Base-by-base conservation (phyloP, 2,888 invertebrate species). In the Amiota communis region DNA sequence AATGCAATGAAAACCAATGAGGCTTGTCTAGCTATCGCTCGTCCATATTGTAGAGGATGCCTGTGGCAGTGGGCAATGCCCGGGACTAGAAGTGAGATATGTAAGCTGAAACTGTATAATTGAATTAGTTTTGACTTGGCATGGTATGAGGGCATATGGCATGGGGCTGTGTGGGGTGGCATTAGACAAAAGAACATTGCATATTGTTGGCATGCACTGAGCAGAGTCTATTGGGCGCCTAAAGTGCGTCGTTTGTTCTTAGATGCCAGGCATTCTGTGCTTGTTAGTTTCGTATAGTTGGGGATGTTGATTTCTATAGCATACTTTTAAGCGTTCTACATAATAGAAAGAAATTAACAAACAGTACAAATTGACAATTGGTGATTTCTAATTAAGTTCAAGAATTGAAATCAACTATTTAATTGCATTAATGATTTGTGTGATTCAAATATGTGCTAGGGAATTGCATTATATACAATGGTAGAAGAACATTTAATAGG, bases 41-140 rank as follows among this genome's bases (percentile, higher is more conserved):
- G 59, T n/a, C n/a, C n/a, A n/a, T n/a, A n/a, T n/a, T n/a, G n/a
- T n/a, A n/a, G n/a, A n/a, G n/a, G n/a, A n/a, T n/a, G n/a, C n/a
- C n/a, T n/a, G n/a, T n/a, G n/a, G n/a, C n/a, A n/a, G n/a, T n/a
- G n/a, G n/a, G n/a, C 59, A 59, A 6, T 59, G 17, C 15, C 53
- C 20, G 11, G 15, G 10, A 59, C 17, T 10, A 12, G 20, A 59
- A 17, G 15, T 59, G 59, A 59, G 59, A 59, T 59, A 51, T 63
- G 63, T 63, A 63, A 63, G 63, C 63, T 63, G 63, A 63, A 63
- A 63, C 63, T 63, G 63, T 63, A 36, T 63, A 63, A 63, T 63
- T 63, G 46, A 63, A 63, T 63, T 63, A 63, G 63, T 63, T 36
- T 3, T 63, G 63, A 13, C 12, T 63, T 15, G 59, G 9, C n/a